These are phyloP conservation scores for Athetis lepigone DNA, from an alignment of 2,888 invertebrate genomes.

Conservation along the genomic window DNA sequence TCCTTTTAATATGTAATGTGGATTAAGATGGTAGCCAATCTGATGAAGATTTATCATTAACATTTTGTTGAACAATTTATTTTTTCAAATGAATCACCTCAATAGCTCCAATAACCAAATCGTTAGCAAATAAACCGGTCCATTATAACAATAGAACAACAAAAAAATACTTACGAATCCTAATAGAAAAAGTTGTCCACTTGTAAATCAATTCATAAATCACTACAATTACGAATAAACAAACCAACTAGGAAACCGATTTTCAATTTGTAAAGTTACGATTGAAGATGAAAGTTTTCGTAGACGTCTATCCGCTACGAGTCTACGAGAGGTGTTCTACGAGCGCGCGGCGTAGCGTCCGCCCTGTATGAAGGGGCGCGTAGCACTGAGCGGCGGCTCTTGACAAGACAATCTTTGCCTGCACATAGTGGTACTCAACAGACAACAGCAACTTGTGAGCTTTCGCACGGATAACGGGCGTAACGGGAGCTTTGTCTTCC, in stretches of 20 bases:
- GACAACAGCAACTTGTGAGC: slow-evolving; percentile 86
- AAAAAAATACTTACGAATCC: slow-evolving; percentile 75
- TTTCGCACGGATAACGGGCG: slow-evolving; percentile 83
- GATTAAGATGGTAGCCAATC: background rate
- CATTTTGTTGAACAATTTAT: background rate
- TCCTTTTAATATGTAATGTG: background rate
- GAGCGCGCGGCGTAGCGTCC: slow-evolving; percentile 79
- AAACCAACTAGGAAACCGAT: slow-evolving; percentile 45
- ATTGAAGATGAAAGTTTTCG: slow-evolving; percentile 65
- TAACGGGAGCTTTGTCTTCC: slow-evolving; percentile 83
- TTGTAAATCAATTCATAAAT: slow-evolving; percentile 59
- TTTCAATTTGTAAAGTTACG: slow-evolving; percentile 49
- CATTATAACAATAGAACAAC: background rate
- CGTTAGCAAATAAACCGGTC: background rate
- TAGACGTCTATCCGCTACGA: slow-evolving; percentile 70
- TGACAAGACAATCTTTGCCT: slow-evolving; percentile 89
- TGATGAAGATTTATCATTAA: background rate
- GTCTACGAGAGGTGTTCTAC: slow-evolving; percentile 62
- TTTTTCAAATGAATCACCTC: background rate
- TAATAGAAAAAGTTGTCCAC: slow-evolving; percentile 71
- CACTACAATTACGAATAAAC: slow-evolving; percentile 52
- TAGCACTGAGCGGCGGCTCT: slow-evolving; percentile 84
- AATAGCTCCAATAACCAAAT: background rate
- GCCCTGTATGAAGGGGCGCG: slow-evolving; percentile 81
- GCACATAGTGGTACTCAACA: slow-evolving; percentile 82